Base-by-base conservation (phyloP, 92 coral and sea anemone species). In the Heliopora coerulea region DNA sequence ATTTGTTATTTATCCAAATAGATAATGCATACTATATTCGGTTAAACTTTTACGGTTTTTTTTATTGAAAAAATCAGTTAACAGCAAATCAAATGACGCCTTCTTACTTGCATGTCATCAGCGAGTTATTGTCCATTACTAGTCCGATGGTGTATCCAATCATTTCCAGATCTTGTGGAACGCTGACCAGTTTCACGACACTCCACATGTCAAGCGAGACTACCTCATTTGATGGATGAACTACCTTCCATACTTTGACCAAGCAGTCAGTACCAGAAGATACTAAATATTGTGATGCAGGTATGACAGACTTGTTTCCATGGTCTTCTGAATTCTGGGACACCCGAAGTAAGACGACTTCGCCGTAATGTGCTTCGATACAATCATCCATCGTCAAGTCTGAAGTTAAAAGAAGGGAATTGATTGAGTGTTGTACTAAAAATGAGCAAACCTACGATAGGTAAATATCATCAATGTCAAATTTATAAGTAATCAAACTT, bases 361-460 rank as follows among this genome's bases (percentile, higher is more conserved):
- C 85, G 56, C 98, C 97, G 59, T 90, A 92, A 62, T 93, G 98
- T 14, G 97, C 98, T 80, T 90, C 97, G 50, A 93, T 66, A 59
- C 74, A 82, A 13, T 85, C 92, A 63, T 76, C 82, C 98, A 93
- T 93, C 62, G 50, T 37, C 28, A 88, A 84, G 20, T 82, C 98
- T 93, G 40, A 13, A 54, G 34, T 15, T 65, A 29, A 37, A 3
- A 20, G n/a, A n/a, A n/a, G n/a, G n/a, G n/a, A n/a, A n/a, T n/a
- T n/a, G n/a, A n/a, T n/a, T n/a, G n/a, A n/a, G n/a, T n/a, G n/a
- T n/a, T n/a, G n/a, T n/a, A n/a, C n/a, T n/a, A n/a, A n/a, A n/a
- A n/a, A n/a, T n/a, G n/a, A n/a, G n/a, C n/a, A n/a, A n/a, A n/a
- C n/a, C n/a, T n/a, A n/a, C n/a, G n/a, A n/a, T n/a, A n/a, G n/a